These are phyloP conservation scores for Diogma glabrata DNA, from an alignment of 2,888 invertebrate species.

Conservation along the genomic window DNA sequence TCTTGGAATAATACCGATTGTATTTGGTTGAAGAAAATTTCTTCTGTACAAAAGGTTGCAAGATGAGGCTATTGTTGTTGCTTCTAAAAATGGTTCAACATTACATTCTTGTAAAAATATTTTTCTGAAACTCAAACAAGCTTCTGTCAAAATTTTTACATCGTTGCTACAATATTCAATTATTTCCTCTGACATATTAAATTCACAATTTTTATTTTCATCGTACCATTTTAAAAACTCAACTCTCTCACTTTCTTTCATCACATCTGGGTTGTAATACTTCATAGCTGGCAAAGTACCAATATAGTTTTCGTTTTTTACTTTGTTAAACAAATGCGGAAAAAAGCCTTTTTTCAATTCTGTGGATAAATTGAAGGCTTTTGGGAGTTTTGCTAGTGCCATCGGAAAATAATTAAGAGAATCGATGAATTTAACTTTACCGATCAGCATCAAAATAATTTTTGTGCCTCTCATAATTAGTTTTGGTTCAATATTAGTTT, in stretches of 20 bases:
- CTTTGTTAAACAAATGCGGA: conserved; percentile 14
- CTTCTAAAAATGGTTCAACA: conserved; percentile 23
- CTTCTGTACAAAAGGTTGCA: conserved; percentile 22
- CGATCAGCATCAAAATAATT: neutral
- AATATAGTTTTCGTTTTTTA: conserved; percentile 21
- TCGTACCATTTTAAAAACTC: conserved; percentile 21
- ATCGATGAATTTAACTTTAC: conserved; percentile 20
- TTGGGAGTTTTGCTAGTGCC: conserved; percentile 20
- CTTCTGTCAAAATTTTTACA: conserved; percentile 23
- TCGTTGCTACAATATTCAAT: conserved; percentile 8
- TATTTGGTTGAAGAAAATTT: conserved; percentile 22
- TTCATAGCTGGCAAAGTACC: conserved; percentile 18
- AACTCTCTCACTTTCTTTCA: conserved; percentile 15
- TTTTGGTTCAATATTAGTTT: neutral
- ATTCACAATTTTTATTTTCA: conserved; percentile 17
- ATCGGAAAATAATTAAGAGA: conserved; percentile 24
- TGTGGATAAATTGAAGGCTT: conserved; percentile 21
- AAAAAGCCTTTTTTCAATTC: conserved; percentile 21
- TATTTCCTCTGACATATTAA: conserved; percentile 24
- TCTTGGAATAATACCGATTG: conserved; percentile 23
- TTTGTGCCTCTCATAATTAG: neutral
- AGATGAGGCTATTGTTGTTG: conserved; percentile 21
- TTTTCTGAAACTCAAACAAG: conserved; percentile 23
- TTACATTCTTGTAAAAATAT: conserved; percentile 18
- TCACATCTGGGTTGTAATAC: conserved; percentile 20